Base-by-base conservation (phyloP, 2,797 vertebrate species). In the Vipera ursinii region DNA sequence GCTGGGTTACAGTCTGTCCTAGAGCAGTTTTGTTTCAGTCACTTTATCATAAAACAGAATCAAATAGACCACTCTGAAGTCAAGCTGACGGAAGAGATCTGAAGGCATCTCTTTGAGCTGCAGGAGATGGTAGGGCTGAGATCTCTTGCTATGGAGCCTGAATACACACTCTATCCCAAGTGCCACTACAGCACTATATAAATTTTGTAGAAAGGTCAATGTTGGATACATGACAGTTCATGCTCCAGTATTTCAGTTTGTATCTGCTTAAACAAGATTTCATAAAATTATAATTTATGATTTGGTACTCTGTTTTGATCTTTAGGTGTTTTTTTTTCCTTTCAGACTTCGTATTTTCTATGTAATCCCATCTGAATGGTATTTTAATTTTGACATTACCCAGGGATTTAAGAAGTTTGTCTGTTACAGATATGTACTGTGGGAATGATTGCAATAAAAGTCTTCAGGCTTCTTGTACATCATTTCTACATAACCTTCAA, bases 401-500 rank as follows among this genome's bases (percentile, higher is more conserved):
- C 73, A 95, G 92, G 94, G 87, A 48, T 32, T 91, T 95, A 97
- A 96, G 93, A 92, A 94, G 89, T 93, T 90, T 89, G 91, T 93
- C 20, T 69, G 93, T 69, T 94, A 95, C 96, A 78, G 53, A 93
- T 90, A 95, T 51, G 87, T 53, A 94, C 38, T 94, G 94, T 93
- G 3, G 1, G 95, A 95, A 93, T 59, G 12, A 96, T 78, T 96
- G 92, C 93, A 95, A 91, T 57, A 88, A 95, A 91, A 88, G 89
- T 93, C 89, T 95, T 96, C 94, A 89, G 86, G 86, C 94, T 95
- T 90, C 92, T 96, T 95, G 89, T 96, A 96, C 96, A 94, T 96
- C 96, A 95, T 93, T 63, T 96, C 94, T 93, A 92, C 87, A 94
- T 96, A 96, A 97, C 96, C 96, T 97, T 97, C 96, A 97, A 96